Base-by-base conservation (phyloP, 2,113 vertebrate species). In the Brachirus orientalis region DNA sequence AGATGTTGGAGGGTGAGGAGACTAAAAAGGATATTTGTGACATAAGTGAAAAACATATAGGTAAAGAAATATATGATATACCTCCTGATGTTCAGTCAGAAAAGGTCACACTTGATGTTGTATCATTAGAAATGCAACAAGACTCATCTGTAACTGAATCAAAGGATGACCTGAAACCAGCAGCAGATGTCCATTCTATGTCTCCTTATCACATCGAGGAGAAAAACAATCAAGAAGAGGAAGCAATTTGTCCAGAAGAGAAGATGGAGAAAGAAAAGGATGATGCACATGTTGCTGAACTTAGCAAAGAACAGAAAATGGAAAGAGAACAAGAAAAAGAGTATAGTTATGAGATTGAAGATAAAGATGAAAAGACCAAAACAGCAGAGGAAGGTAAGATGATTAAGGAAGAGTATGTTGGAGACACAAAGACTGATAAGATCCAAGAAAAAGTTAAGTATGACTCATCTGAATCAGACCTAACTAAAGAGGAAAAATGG, bases 231-330 rank as follows among this genome's bases (percentile, higher is more conserved):
- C 22, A 45, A 41, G 63, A 76, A 6, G 38, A 58, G 52, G 63
- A 64, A 11, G 53, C 17, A 33, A 18, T 45, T 16, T 22, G 54
- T 60, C 58, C 56, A 16, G 78, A 83, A 8, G 86, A 88, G 41
- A 85, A 66, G 53, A 81, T 18, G 22, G 85, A 79, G 47, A 90
- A 76, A 80, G 90, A 89, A 75, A 91, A 91, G 50, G 90, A 91
- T 33, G 90, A 90, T 1, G 7, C 90, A 8, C 75, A 89, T 50
- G 81, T 89, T 40, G 88, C 86, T 7, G 90, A 91, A 63, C 54
- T 90, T 28, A 89, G 80, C 56, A 91, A 90, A 83, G 90, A 91
- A 57, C 68, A 91, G 61, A 91, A 90, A 64, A 91, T 90, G 90
- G 88, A 86, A 63, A 89, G 87, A 57, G 88, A 91, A 20, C 80